A percentile compares a stretch with the other conserved stretches of the same genome.
Conservation (phyloP, 2,797 vertebrate species). For the Gymnothorax reevesii region DNA sequence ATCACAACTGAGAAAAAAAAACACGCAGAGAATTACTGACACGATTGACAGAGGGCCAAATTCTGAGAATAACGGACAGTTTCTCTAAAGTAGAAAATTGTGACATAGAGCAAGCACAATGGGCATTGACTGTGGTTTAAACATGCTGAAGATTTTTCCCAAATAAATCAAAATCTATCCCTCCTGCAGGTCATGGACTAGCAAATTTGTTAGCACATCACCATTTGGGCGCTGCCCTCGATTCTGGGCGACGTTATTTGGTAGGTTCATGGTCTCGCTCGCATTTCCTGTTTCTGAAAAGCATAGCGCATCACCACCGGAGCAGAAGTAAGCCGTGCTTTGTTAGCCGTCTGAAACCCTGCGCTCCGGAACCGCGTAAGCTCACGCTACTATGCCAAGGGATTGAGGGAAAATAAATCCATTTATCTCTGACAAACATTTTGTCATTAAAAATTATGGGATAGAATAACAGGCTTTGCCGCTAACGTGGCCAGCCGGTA, state of each 20-base stretch:
- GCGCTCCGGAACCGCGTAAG: conserved; percentile 86
- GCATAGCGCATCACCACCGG: conserved; percentile 83
- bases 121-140: neutral
- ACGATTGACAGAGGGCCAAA: neutral
- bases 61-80: neutral
- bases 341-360: conserved; percentile 90
- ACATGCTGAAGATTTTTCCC: neutral
- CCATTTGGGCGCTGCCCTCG: conserved; percentile 49
- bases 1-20: neutral
- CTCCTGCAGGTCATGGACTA: neutral
- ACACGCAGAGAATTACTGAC: neutral
- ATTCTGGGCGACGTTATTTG: conserved; percentile 70
- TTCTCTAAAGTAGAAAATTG: neutral
- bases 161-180: neutral
- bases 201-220: conserved; percentile 30
- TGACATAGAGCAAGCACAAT: neutral
- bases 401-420: conserved; percentile 79
- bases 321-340: conserved; percentile 94
- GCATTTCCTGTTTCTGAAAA: conserved; percentile 80
- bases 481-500: conserved; percentile 70
- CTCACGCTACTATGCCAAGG: conserved; percentile 79
- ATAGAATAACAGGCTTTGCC: conserved; percentile 79
- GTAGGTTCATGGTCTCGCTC: conserved; percentile 71
- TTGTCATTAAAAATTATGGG: conserved; percentile 83
- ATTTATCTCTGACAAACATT: conserved; percentile 89